Evolutionary conservation across 2,797 vertebrate genomes (phyloP), one percentile per base, ranked within the genome.

Genomic region (Pipistrellus kuhlii): DNA sequence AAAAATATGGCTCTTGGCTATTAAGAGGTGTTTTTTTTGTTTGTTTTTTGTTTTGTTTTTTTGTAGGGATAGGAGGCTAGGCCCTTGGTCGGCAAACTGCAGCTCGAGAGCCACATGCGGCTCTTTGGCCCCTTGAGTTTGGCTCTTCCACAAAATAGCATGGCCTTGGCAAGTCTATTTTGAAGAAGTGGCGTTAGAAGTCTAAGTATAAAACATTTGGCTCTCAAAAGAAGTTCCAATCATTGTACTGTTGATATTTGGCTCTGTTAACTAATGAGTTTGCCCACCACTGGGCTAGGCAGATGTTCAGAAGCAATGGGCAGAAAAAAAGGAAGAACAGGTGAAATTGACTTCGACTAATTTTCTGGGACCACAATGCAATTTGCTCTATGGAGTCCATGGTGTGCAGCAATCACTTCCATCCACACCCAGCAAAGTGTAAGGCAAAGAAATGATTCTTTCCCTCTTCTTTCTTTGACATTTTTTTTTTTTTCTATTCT

Each of bases 401-500:
- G 30, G 11, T 20, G 17, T 0, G 35, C 4, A 5, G 9, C 5
- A 8, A 6, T 27, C 2, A 27, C 25, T 38, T 32, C 35, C 64
- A 69, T 17, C 6, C 8, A 82, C 2, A 13, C 4, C 2, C 30
- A 53, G n/a, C 3, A 18, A 71, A 76, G 23, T 85, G 1, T 35
- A 38, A 66, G 3, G 25, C 8, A 41, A 84, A 41, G 18, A 59
- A 21, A 35, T 1, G 12, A 27, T n/a, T 93, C 21, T 77, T 82
- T 73, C 17, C 64, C 21, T 92, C 64, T 83, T 55, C 21, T 20
- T 85, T 51, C 5, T 23, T 78, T 9, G 20, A 23, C 35, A 32
- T 8, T 18, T 35, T 38, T 38, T 35, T n/a, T 77, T 62, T 91
- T 62, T 30, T 48, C 93, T 93, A 48, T 86, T 95, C 71, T 87